phyloP scores from a whole-genome alignment of 2,797 vertebrate genomes.

The Phrynocephalus forsythii region DNA sequence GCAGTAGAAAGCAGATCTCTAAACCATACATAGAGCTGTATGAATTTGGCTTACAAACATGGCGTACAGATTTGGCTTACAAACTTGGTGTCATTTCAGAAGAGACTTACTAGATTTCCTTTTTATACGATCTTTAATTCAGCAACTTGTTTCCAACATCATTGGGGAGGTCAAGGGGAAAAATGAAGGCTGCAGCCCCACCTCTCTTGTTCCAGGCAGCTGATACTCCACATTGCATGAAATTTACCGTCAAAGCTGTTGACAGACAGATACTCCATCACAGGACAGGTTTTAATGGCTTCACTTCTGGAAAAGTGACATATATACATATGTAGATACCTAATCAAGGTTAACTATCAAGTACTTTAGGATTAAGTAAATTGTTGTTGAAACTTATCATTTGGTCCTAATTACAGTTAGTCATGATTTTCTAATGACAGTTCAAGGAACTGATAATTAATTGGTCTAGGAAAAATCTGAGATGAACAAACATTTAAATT shows the following conservation, averaged over 20 bases:
- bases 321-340: not conserved
- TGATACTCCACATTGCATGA: not conserved
- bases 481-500: not conserved
- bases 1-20: slow-evolving; percentile 1
- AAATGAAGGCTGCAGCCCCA: not conserved
- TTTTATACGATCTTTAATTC: not conserved
- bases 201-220: not conserved
- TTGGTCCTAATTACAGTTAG: not conserved
- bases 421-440: not conserved
- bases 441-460: not conserved
- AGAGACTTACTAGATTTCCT: not conserved
- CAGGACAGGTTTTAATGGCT: not conserved
- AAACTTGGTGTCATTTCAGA: not conserved
- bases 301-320: not conserved
- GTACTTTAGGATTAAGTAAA: not conserved
- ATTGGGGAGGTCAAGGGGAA: not conserved
- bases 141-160: not conserved
- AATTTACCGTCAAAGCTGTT: not conserved
- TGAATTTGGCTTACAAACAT: not conserved
- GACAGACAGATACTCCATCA: not conserved
- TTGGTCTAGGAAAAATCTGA: not conserved
- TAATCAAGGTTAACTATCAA: not conserved
- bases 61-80: not conserved
- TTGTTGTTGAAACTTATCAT: not conserved
- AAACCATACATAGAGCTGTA: not conserved